Evolutionary conservation across 2,888 invertebrate species (phyloP), one percentile per base, ranked within the genome.

Genomic region (Beris chalybata): DNA sequence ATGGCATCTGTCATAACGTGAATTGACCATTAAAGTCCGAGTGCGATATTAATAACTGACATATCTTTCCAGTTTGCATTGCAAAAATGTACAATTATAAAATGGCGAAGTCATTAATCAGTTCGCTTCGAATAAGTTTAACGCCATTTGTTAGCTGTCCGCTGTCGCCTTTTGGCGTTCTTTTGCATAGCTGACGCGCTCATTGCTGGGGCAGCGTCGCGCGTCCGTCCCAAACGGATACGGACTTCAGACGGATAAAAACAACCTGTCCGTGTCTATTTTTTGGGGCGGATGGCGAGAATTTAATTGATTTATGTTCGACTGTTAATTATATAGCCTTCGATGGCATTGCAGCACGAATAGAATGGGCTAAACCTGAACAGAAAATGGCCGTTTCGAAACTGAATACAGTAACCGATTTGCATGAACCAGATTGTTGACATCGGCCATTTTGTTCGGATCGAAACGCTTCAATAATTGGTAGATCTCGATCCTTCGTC

Each of bases 41-140:
- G 79, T 76, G 79, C 77, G 76, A 77, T 79, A 79, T 79, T 79
- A 79, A 79, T 79, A 79, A 77, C 79, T 79, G 79, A 78, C 79
- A 77, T 73, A 73, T 73, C 75, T 74, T 65, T 65, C 54, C 53
- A 54, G 61, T 61, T 61, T 50, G 61, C 61, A 61, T 50, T 61
- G 61, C 61, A 61, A 64, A 61, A 59, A 61, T 50, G 54, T 64
- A 64, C 54, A 68, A 68, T 68, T 68, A 68, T 61, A 68, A 68
- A 68, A 68, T 68, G 68, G 68, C 68, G 50, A 63, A 61, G 65
- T 65, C 68, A 68, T 68, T 68, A 68, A 68, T 68, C 68, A 68
- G 68, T 52, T 61, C 48, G 63, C 65, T 65, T 56, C 61, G 56
- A 55, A 47, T 58, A 63, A 68, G 65, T 65, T 68, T 55, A 56